Evolutionary conservation across 2,888 invertebrate genomes (phyloP), one percentile per base, ranked within the genome.

Genomic region (Drosophila longiperda): DNA sequence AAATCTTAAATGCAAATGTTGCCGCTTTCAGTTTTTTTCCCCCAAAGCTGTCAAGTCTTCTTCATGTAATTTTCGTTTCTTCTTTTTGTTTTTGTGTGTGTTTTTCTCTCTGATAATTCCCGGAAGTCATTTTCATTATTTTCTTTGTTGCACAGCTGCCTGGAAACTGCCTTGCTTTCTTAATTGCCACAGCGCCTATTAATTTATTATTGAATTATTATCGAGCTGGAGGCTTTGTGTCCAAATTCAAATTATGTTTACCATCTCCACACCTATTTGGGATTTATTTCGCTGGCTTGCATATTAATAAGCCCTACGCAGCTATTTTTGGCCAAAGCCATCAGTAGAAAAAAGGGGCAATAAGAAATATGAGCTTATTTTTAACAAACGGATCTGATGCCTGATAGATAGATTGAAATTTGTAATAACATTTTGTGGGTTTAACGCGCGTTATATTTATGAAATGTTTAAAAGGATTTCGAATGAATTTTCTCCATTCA

Each of bases 1-100:
- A 85, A 87, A 84, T 85, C 80, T 87, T 71, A 70, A 75, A 87
- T 87, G 87, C 87, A 85, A 85, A 85, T 85, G 87, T 85, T 87
- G 73, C 80, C 80, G 65, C 82, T 66, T 69, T 57, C 76, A 68
- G 68, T 34, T 38, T 60, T 75, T 52, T 49, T 2, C 58, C 71
- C 52, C 40, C 8, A 45, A 45, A 40, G 74, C 74, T 85, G 79
- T 76, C 68, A 75, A 75, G 65, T 70, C 53, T 66, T 75, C 20
- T 74, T 75, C 66, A 69, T 73, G 66, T 65, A 59, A 70, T 68
- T 63, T 75, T 74, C 61, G 68, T 55, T 29, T 53, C 20, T 26
- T 57, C 9, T 48, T 59, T 23, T 48, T 42, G 48, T 9, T 53
- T 59, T 58, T 38, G 42, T 59, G 58, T 60, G 42, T 65, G 29